These are phyloP conservation scores for Callaeas wilsoni DNA, from an alignment of 2,113 vertebrate genomes.

Conservation along the genomic window DNA sequence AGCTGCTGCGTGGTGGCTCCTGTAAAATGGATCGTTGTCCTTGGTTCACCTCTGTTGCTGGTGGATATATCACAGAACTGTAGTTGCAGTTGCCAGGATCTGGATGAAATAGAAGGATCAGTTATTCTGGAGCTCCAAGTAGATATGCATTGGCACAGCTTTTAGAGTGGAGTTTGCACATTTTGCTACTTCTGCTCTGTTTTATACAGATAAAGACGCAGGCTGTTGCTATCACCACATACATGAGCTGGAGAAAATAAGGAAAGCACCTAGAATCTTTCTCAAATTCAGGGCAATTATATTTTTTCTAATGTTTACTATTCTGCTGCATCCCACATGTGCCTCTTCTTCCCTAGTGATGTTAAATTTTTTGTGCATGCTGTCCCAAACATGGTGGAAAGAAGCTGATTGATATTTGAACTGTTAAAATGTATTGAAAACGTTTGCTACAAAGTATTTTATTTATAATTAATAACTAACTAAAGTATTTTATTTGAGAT, in stretches of 20 bases:
- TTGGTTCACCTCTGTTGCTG: background rate
- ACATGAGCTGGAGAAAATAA: background rate
- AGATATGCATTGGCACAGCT: background rate
- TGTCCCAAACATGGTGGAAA: background rate
- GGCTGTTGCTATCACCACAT: background rate
- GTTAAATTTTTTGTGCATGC: background rate
- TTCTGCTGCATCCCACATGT: background rate
- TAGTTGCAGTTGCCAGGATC: background rate
- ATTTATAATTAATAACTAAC: background rate
- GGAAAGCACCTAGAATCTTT: background rate
- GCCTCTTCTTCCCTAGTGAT: background rate
- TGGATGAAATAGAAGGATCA: background rate
- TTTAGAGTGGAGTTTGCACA: background rate
- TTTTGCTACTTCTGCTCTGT: background rate
- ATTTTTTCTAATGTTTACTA: background rate
- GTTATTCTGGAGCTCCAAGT: background rate
- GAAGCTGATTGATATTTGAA: background rate
- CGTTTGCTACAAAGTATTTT: background rate
- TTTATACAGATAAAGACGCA: background rate
- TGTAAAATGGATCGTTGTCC: background rate
- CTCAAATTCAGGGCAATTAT: background rate
- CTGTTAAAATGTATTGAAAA: background rate
- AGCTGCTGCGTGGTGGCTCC: background rate
- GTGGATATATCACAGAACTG: background rate
- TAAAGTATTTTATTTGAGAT: background rate